These are phyloP conservation scores for Phasia obesa DNA, from an alignment of 2,888 invertebrate species.

Conservation along the genomic window DNA sequence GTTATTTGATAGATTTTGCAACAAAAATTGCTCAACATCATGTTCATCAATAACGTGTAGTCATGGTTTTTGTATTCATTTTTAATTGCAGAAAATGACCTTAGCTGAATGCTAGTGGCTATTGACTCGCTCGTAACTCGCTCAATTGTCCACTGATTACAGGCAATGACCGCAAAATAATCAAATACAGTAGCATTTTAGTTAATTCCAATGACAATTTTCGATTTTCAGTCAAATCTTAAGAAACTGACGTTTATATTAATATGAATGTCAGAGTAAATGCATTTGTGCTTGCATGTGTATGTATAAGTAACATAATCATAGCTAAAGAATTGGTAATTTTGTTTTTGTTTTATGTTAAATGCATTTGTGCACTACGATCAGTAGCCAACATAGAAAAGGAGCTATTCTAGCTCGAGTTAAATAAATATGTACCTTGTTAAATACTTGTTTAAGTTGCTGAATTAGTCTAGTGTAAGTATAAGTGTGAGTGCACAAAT, in stretches of 20 bases:
- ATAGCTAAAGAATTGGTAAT: conserved; percentile 14
- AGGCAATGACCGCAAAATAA: conserved; percentile 49
- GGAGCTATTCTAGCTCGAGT: conserved; percentile 33
- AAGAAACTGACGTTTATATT: neutral
- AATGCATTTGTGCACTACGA: conserved; percentile 37
- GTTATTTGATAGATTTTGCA: conserved; percentile 50
- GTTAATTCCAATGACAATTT: conserved; percentile 1
- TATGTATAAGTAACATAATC: too few species aligned
- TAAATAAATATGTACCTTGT: conserved; percentile 1
- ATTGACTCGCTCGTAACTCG: conserved; percentile 57
- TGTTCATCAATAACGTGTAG: conserved; percentile 18
- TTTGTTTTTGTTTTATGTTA: neutral
- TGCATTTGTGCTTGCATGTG: too few species aligned
- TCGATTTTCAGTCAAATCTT: conserved; percentile 30
- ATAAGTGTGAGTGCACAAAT: neutral
- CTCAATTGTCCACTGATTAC: conserved; percentile 20
- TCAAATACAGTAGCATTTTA: conserved; percentile 33
- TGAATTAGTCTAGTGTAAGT: conserved; percentile 27
- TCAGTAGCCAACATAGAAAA: conserved; percentile 27
- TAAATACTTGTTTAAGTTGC: conserved; percentile 9
- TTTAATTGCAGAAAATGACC: conserved; percentile 60
- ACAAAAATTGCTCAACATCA: conserved; percentile 39
- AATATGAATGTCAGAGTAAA: too few species aligned
- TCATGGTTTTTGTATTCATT: conserved; percentile 24
- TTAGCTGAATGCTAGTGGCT: conserved; percentile 56